Conservation (phyloP, 2,797 vertebrate genomes). For the Lagodon rhomboides region DNA sequence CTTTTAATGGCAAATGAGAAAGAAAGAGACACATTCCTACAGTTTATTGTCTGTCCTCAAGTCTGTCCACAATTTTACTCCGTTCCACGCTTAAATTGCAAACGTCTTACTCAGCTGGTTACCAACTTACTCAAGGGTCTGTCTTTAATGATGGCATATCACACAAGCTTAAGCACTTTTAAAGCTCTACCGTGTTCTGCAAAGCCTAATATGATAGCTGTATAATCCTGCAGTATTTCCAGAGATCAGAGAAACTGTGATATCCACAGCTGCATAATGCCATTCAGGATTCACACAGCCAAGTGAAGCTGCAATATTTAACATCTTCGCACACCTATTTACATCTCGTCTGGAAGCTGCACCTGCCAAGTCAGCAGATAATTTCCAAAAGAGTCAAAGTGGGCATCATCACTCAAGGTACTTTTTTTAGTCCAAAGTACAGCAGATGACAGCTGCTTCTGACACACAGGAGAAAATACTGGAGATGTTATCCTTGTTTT, state of each 20-base stretch:
- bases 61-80: neutral
- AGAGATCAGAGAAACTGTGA: constrained; percentile 33
- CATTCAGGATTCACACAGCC: neutral
- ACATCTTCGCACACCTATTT: constrained; percentile 18
- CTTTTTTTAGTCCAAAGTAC: constrained; percentile 1
- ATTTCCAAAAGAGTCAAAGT: neutral
- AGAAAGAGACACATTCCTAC: neutral
- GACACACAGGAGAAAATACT: neutral
- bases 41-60: neutral
- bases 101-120: neutral
- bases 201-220: constrained; percentile 1
- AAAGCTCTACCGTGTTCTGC: constrained; percentile 12
- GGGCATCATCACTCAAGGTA: neutral
- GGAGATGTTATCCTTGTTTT: neutral
- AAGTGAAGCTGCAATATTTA: constrained; percentile 9
- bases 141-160: neutral
- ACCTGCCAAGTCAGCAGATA: constrained; percentile 7
- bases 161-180: constrained; percentile 12
- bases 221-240: constrained; percentile 28
- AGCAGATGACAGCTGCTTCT: constrained; percentile 13
- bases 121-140: neutral
- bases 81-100: neutral
- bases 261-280: neutral
- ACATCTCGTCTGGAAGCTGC: constrained; percentile 8
- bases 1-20: neutral